Evolutionary conservation across 2,888 invertebrate species (phyloP), one percentile per base, ranked within the genome.

Genomic region (Nemurella pictetii): DNA sequence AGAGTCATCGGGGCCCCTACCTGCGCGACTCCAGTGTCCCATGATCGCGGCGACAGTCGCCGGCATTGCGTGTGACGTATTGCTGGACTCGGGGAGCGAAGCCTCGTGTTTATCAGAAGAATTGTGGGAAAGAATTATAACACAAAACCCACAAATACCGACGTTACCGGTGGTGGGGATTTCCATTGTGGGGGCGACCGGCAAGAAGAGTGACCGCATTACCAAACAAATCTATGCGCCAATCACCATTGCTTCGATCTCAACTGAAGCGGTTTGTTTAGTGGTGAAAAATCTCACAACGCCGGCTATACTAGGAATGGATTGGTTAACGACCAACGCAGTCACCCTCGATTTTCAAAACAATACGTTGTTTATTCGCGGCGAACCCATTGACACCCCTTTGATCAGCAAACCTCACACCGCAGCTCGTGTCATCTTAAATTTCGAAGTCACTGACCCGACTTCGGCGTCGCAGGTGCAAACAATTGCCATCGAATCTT

Each of bases 21-120:
- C n/a, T n/a, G n/a, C n/a, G n/a, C n/a, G n/a, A n/a, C n/a, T n/a
- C n/a, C n/a, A n/a, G n/a, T n/a, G n/a, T n/a, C n/a, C n/a, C n/a
- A n/a, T n/a, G n/a, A n/a, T n/a, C n/a, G n/a, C n/a, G n/a, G n/a
- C n/a, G n/a, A n/a, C n/a, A n/a, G n/a, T n/a, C n/a, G n/a, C n/a
- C n/a, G n/a, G n/a, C n/a, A n/a, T n/a, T n/a, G n/a, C n/a, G n/a
- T n/a, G n/a, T n/a, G n/a, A n/a, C n/a, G n/a, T n/a, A n/a, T n/a
- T n/a, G n/a, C n/a, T n/a, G n/a, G n/a, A n/a, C n/a, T n/a, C 27
- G 77, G 77, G 27, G 1, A 77, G 77, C 26, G 77, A 77, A 28
- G 77, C 28, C 25, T 77, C 77, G 12, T 77, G 77, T 27, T 27
- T 77, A 20, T 77, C 77, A 77, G 77, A 77, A 26, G 77, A 77